Percentiles rank a stretch among this genome's conserved stretches.
Evolutionary conservation across 2,113 vertebrate genomes (phyloP).

Genomic region (Colossoma macropomum): DNA sequence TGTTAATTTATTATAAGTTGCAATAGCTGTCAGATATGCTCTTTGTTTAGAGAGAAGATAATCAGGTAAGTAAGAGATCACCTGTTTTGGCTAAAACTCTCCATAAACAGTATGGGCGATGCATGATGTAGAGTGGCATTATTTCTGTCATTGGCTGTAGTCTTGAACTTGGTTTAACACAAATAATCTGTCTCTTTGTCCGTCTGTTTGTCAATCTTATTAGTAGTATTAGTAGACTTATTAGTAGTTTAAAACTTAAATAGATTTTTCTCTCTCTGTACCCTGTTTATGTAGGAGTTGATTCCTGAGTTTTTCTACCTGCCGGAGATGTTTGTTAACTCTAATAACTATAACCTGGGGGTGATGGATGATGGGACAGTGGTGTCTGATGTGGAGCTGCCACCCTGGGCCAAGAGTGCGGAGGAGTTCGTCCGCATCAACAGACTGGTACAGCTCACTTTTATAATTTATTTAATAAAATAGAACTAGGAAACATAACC

Average conservation of each 20-base stretch:
- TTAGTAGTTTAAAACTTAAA: background rate
- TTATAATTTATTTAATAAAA: background rate
- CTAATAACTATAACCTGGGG: constrained; percentile 95
- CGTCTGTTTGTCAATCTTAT: background rate
- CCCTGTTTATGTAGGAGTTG: constrained; percentile 84
- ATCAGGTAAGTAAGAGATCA: background rate
- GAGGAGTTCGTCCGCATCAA: constrained; percentile 98
- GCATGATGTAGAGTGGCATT: too few species aligned
- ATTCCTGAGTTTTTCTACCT: constrained; percentile 99
- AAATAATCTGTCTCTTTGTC: background rate
- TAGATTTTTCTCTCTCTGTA: background rate
- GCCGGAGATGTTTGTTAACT: constrained; percentile 98
- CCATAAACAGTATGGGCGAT: background rate
- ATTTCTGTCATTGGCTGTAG: too few species aligned
- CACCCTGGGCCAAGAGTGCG: constrained; percentile 96
- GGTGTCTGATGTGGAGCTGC: constrained; percentile 97
- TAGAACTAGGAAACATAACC: too few species aligned
- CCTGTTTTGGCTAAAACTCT: background rate
- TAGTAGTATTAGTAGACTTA: too few species aligned
- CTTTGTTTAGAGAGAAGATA: background rate
- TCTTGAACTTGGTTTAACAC: too few species aligned
- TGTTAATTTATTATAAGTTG: too few species aligned
- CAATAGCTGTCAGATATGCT: too few species aligned
- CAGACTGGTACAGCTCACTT: constrained; percentile 76
- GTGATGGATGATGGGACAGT: constrained; percentile 96